phyloP scores from a whole-genome alignment of 2,113 vertebrate species.

The Aspiorhynchus laticeps region DNA sequence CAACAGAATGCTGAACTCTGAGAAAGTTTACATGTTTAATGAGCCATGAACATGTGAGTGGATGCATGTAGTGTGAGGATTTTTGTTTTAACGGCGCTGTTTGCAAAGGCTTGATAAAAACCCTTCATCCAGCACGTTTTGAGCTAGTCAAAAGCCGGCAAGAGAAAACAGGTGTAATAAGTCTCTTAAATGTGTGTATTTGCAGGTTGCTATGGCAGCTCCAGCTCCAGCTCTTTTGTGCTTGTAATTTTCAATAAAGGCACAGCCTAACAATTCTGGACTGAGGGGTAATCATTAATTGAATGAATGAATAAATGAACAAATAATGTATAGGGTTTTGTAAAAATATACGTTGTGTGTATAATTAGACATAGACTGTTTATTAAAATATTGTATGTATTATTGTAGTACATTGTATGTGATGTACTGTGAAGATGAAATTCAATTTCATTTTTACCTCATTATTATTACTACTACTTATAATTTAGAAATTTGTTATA shows the following conservation, averaged over 20 bases:
- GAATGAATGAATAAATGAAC: background rate
- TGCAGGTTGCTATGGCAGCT: constrained; percentile 51
- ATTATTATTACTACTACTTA: background rate
- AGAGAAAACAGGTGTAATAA: constrained; percentile 27
- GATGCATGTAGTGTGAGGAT: background rate
- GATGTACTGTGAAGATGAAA: no score
- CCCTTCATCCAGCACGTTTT: background rate
- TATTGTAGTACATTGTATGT: background rate
- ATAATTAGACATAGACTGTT: background rate
- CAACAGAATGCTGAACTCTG: background rate
- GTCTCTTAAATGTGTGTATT: constrained; percentile 35
- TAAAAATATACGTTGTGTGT: background rate
- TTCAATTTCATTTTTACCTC: background rate
- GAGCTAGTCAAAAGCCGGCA: background rate
- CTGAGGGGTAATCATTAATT: background rate
- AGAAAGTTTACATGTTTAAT: background rate
- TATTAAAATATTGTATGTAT: constrained; percentile 1
- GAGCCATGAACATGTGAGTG: background rate
- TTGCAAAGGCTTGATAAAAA: constrained; percentile 10
- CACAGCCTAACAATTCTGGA: background rate
- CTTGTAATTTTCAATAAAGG: constrained; percentile 18
- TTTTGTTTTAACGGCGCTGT: background rate
- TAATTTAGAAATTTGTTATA: background rate
- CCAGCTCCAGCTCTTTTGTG: constrained; percentile 35
- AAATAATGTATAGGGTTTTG: background rate